Conservation (phyloP, 1,140 invertebrate genomes). For the Bradysia coprophila region DNA sequence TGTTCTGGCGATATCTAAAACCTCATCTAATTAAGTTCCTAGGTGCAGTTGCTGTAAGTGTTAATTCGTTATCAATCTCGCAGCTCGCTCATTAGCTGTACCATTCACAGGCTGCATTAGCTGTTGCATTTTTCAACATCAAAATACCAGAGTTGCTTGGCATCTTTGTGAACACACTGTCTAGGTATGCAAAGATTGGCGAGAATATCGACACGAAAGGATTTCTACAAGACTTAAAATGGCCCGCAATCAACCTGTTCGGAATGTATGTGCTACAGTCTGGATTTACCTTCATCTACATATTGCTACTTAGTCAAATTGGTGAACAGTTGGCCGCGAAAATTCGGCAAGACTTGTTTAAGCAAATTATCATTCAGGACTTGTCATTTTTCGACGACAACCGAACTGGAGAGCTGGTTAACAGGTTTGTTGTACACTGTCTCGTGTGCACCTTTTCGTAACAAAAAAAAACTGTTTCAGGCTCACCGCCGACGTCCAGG, state of each 20-base stretch:
- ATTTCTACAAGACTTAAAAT: slow-evolving; percentile 40
- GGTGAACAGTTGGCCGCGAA: slow-evolving; percentile 70
- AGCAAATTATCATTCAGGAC: slow-evolving; percentile 69
- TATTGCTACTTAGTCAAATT: slow-evolving; percentile 63
- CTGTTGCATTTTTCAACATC: slow-evolving; percentile 65
- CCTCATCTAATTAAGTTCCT: slow-evolving; percentile 34
- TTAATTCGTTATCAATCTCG: not conserved
- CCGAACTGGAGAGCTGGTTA: slow-evolving; percentile 79
- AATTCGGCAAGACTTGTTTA: slow-evolving; percentile 66
- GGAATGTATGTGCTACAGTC: slow-evolving; percentile 55
- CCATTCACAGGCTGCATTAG: slow-evolving; percentile 48
- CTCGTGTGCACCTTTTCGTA: no score
- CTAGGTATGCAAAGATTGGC: slow-evolving; percentile 27
- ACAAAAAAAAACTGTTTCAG: slow-evolving; percentile 26
- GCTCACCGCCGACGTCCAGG: slow-evolving; percentile 83
- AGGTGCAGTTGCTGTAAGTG: slow-evolving; percentile 31
- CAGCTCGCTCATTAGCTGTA: slow-evolving; percentile 1
- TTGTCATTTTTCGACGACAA: slow-evolving; percentile 81
- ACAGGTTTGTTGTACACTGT: slow-evolving; percentile 41
- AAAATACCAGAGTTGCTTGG: slow-evolving; percentile 61
- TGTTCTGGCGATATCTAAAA: slow-evolving; percentile 40
- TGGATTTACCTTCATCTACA: slow-evolving; percentile 74
- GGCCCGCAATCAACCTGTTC: slow-evolving; percentile 44
- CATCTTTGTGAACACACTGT: slow-evolving; percentile 55
- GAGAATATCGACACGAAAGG: slow-evolving; percentile 17